Evolutionary conservation across 2,113 vertebrate genomes (phyloP).

Genomic region (Peromyscus polionotus): DNA sequence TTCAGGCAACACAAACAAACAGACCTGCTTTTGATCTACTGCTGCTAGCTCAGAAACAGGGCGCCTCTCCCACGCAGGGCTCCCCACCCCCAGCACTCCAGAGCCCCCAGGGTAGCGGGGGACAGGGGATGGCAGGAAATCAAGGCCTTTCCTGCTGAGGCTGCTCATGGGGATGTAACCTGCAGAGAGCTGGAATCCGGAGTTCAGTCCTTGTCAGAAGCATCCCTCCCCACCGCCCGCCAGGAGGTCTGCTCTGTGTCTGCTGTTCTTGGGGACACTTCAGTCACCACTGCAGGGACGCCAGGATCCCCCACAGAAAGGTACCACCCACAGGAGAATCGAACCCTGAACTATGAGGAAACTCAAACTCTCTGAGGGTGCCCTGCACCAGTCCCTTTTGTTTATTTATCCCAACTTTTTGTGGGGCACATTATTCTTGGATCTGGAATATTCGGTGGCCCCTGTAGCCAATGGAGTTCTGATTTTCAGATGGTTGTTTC

Average conservation of each 20-base stretch:
- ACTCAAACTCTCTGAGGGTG: not conserved
- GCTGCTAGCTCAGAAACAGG: not conserved
- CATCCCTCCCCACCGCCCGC: not conserved
- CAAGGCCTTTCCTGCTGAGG: not conserved
- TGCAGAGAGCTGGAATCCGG: too few relatives aligned
- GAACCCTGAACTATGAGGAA: rapidly evolving
- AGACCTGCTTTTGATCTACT: constrained; percentile 59
- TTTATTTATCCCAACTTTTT: not conserved
- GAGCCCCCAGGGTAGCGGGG: not conserved
- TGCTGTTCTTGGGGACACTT: not conserved
- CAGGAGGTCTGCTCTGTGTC: not conserved
- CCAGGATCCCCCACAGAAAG: not conserved
- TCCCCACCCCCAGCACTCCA: not conserved
- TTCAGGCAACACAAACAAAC: constrained; percentile 70
- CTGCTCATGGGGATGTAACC: not conserved
- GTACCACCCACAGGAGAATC: rapidly evolving
- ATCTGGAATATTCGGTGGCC: not conserved
- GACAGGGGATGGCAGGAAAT: not conserved
- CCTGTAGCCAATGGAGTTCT: not conserved
- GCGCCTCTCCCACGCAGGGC: not conserved
- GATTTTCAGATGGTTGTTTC: constrained; percentile 44
- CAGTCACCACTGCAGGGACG: not conserved
- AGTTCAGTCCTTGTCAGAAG: not conserved
- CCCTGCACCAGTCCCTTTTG: not conserved
- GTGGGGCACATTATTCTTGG: not conserved